Conservation (phyloP, 2,797 vertebrate species). For the Anabacerthia variegaticeps region DNA sequence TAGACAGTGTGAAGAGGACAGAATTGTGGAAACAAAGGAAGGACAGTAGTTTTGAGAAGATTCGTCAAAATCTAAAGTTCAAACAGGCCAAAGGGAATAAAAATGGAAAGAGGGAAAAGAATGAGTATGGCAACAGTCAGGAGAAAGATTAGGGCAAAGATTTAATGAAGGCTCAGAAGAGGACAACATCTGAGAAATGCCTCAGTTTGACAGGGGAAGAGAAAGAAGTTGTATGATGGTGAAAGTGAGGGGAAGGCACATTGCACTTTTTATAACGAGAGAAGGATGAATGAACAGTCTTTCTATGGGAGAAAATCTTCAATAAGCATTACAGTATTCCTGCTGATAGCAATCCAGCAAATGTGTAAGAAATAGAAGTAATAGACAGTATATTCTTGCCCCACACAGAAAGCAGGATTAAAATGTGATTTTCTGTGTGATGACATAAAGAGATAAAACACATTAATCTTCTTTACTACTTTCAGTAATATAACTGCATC, state of each 20-base stretch:
- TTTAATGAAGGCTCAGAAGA: neutral
- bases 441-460: conserved; percentile 11
- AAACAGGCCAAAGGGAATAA: neutral
- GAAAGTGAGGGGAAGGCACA: neutral
- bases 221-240: neutral
- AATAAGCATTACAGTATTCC: neutral
- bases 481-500: neutral
- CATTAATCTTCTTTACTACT: conserved; percentile 39
- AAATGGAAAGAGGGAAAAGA: neutral
- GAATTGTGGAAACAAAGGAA: neutral
- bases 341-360: neutral
- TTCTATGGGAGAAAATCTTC: neutral
- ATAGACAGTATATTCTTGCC: neutral
- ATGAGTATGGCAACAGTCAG: neutral
- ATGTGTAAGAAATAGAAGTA: neutral
- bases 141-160: neutral
- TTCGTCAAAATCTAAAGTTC: neutral
- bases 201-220: neutral
- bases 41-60: neutral
- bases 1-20: neutral
- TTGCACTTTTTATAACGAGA: neutral
- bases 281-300: neutral
- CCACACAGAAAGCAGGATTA: neutral
- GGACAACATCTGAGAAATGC: neutral
- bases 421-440: neutral